Conservation (phyloP, 2,888 invertebrate species). For the Patella ulyssiponensis region DNA sequence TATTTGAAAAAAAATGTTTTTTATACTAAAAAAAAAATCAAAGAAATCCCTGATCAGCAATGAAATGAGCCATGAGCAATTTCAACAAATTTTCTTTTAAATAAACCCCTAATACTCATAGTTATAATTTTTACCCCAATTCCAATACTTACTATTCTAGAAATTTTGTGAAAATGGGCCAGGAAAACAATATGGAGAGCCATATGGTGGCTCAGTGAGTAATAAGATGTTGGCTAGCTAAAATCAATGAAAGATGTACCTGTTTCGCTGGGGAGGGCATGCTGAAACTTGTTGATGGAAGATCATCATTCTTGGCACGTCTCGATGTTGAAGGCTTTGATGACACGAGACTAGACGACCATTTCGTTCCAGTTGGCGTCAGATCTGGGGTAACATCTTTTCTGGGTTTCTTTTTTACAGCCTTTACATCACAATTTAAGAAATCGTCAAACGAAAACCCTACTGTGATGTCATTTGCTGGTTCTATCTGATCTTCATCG, state of each 20-base stretch:
- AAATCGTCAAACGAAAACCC: slow-evolving; percentile 43
- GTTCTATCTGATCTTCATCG: slow-evolving; percentile 6
- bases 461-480: slow-evolving; percentile 15
- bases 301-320: background rate
- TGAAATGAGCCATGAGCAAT: too few relatives aligned
- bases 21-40: too few relatives aligned
- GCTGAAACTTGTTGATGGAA: background rate
- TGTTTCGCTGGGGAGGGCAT: slow-evolving; percentile 40
- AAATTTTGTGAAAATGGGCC: too few relatives aligned
- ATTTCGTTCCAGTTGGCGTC: background rate
- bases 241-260: slow-evolving; percentile 28
- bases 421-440: slow-evolving; percentile 39
- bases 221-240: too few relatives aligned
- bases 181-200: too few relatives aligned
- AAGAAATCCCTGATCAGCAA: too few relatives aligned
- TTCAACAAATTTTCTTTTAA: too few relatives aligned
- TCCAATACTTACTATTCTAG: too few relatives aligned
- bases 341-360: background rate
- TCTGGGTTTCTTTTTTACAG: slow-evolving; percentile 33
- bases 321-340: slow-evolving; percentile 8
- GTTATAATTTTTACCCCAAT: too few relatives aligned
- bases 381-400: slow-evolving; percentile 3
- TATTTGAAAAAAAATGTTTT: too few relatives aligned
- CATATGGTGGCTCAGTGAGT: too few relatives aligned
- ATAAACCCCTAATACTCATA: too few relatives aligned